Evolutionary conservation across 2,888 invertebrate genomes (phyloP), one percentile per base, ranked within the genome.

Genomic region (Caenorhabditis wallacei): DNA sequence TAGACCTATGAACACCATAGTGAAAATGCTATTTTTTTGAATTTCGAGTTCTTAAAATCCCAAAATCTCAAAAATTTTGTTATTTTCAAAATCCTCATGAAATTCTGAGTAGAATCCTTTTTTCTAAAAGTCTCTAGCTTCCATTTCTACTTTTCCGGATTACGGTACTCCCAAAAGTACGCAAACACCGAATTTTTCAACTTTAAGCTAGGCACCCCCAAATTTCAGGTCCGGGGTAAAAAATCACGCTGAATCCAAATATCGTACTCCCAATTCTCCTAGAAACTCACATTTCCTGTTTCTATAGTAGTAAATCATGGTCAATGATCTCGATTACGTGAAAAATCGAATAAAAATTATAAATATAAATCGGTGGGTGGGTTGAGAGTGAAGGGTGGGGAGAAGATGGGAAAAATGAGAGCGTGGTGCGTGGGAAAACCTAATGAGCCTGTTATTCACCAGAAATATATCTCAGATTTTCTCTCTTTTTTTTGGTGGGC

Each of bases 371-470:
- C 26, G 20, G 54, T 16, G 3, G 13, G 2, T 24, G 54, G 16
- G 24, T 16, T 13, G n/a, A 13, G 1, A 56, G 56, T 30, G 30
- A 30, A 30, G 8, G 30, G 3, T 30, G 30, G 30, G 30, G 30
- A 30, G 8, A 30, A 5, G 30, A 3, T 3, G 30, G 30, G 30
- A 43, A 43, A 43, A 8, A 5, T 5, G 43, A 43, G 16, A 43
- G 35, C 20, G 57, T 46, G 56, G 46, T 40, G 66, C 56, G 75
- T 61, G 57, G 57, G 66, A 57, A 54, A 66, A 24, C 24, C 48
- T 53, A 75, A 66, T 56, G 68, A 69, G 54, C 59, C 37, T 54
- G 68, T 68, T 68, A 68, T 68, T 68, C 66, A 48, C 37, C 30
- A 30, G 30, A n/a, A 20, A 57, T 18, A 59, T 16, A 24, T 54